These are phyloP conservation scores for Hyles lineata DNA, from an alignment of 2,888 invertebrate genomes.

Conservation along the genomic window DNA sequence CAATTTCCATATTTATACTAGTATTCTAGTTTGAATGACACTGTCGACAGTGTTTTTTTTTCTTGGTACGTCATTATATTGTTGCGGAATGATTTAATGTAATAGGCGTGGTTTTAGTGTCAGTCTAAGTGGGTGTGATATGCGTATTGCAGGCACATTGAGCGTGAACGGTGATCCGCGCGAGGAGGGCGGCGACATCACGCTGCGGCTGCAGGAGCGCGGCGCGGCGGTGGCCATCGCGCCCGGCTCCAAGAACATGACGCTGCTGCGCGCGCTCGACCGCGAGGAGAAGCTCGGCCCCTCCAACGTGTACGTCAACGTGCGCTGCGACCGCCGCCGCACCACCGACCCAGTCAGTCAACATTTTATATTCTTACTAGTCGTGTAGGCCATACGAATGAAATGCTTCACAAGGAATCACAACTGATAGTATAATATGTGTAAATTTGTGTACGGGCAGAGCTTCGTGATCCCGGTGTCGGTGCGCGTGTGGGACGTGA, in stretches of 20 bases:
- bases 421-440: background rate
- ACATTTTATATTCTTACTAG: background rate
- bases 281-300: slow-evolving; percentile 94
- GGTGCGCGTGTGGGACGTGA: slow-evolving; percentile 94
- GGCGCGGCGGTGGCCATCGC: slow-evolving; percentile 92
- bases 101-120: background rate
- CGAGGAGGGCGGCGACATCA: slow-evolving; percentile 89
- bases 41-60: background rate
- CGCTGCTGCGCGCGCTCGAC: slow-evolving; percentile 90
- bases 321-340: slow-evolving; percentile 92
- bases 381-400: background rate
- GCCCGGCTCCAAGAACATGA: slow-evolving; percentile 91
- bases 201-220: slow-evolving; percentile 90
- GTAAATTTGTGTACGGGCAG: slow-evolving; percentile 56
- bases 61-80: too few species aligned
- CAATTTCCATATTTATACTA: too few species aligned
- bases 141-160: slow-evolving; percentile 81
- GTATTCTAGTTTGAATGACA: too few species aligned
- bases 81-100: too few species aligned
- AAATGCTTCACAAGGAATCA: background rate
- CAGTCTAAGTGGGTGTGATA: too few species aligned
- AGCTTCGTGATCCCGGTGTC: slow-evolving; percentile 92
- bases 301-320: slow-evolving; percentile 93
- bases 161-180: slow-evolving; percentile 93
- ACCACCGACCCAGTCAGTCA: slow-evolving; percentile 89